Base-by-base conservation (phyloP, 37 sponge, comb jelly and placozoan species). In the Hormiphora californensis region DNA sequence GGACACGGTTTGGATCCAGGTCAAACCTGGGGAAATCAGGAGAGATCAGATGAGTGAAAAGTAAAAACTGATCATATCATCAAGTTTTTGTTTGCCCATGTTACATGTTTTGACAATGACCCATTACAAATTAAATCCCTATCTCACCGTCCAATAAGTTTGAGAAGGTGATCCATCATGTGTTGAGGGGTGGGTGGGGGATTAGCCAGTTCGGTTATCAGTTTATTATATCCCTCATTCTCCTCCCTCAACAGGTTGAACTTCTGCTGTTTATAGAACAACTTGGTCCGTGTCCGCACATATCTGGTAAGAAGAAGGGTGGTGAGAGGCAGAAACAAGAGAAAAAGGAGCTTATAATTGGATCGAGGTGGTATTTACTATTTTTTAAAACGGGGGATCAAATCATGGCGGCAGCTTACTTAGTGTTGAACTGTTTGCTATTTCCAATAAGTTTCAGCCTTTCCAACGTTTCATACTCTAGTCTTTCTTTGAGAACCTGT, bases 211-310 rank as follows among this genome's bases (percentile, higher is more conserved):
- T 98, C 99, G 9, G 89, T 85, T 3, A 92, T 63, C 57, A 98
- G 89, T 69, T 98, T 98, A 7, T 93, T 90, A 86, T 95, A 98
- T 0, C 99, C 99, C 85, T 98, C 99, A 43, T 85, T 93, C 92
- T 98, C 99, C 89, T 98, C 99, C 3, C 99, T 92, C 31, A 95
- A 90, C 39, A 98, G 85, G 87, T 98, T 98, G 69, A 95, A 98
- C 93, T 98, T 98, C 87, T 95, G 95, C 89, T 98, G 99, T 87
- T 95, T 95, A 87, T 95, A 98, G 41, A 73, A 73, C 81, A 73
- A 73, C 81, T 73, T 73, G 1, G 81, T 73, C 9, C 81, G 41
- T 8, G 81, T 73, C 38, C 81, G 40, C 2, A 73, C 81, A 28
- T 73, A 73, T 30, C 81, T 73, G 9, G 61, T 49, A 49, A 15